These are phyloP conservation scores for Anser cygnoides DNA, from an alignment of 2,113 vertebrate genomes.

Conservation along the genomic window DNA sequence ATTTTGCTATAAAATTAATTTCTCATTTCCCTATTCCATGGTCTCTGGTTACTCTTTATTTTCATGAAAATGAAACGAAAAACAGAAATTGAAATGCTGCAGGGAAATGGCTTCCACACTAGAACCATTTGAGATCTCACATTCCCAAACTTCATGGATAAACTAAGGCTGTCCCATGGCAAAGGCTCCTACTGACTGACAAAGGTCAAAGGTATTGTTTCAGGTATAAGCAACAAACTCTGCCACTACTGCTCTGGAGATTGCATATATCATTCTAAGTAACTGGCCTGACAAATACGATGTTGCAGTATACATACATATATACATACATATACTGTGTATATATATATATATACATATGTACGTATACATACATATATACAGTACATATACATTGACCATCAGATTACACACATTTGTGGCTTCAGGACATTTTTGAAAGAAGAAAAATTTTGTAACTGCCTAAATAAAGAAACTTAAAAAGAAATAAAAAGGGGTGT, in stretches of 20 bases:
- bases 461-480: neutral
- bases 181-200: neutral
- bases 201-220: neutral
- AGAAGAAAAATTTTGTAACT: neutral
- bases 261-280: neutral
- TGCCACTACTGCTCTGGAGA: neutral
- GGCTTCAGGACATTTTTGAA: neutral
- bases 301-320: neutral
- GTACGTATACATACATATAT: no score
- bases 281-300: neutral
- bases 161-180: fast-evolving
- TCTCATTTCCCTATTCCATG: neutral
- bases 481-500: neutral
- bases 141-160: neutral
- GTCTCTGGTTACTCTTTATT: neutral
- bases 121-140: fast-evolving
- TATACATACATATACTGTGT: no score
- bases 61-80: neutral
- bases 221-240: neutral
- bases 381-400: neutral
- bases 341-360: no score
- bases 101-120: neutral
- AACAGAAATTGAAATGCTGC: neutral
- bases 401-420: neutral
- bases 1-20: neutral